Conservation (phyloP, 2,797 vertebrate genomes). For the Prionace glauca region DNA sequence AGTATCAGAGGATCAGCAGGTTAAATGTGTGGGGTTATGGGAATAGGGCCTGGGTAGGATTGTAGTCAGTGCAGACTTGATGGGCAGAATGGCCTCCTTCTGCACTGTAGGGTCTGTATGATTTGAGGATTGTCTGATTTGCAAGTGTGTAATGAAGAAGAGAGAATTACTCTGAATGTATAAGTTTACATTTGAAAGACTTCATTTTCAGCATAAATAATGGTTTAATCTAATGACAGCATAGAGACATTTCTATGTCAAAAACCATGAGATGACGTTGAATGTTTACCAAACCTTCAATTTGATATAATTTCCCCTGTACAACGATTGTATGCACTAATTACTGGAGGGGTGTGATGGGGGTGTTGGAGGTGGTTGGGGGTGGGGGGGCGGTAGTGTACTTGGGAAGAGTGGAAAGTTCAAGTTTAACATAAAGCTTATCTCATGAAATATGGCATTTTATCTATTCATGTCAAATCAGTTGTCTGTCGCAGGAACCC, state of each 20-base stretch:
- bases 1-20: too few species aligned
- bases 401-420: too few species aligned
- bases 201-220: neutral
- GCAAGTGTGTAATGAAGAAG: neutral
- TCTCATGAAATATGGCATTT: neutral
- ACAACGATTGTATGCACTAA: neutral
- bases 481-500: too few species aligned
- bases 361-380: neutral
- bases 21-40: too few species aligned
- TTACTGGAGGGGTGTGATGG: neutral
- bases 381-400: neutral
- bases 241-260: neutral
- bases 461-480: neutral
- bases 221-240: neutral
- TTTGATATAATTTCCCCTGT: neutral
- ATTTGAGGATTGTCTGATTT: neutral
- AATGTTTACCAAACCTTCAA: neutral
- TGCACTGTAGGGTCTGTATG: too few species aligned
- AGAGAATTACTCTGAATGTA: neutral
- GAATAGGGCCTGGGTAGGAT: too few species aligned
- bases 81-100: too few species aligned
- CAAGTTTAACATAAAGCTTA: neutral
- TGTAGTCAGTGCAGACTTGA: too few species aligned
- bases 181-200: neutral
- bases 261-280: neutral